Percentiles rank a stretch among this genome's conserved stretches.
Conservation (phyloP, 1,140 invertebrate species). For the Pachypsylla venusta region DNA sequence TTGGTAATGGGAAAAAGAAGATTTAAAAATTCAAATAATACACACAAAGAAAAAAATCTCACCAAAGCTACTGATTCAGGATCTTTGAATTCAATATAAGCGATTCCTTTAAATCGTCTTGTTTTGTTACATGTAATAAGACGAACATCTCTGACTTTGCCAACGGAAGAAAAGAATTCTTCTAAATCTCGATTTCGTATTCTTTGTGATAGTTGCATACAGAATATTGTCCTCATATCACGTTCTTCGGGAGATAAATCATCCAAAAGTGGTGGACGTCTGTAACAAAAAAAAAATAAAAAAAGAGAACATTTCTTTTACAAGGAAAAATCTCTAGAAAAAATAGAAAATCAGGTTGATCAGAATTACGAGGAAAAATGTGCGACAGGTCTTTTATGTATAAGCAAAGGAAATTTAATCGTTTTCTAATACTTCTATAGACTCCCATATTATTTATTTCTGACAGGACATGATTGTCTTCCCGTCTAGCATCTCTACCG, state of each 20-base stretch:
- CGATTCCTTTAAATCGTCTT: conserved; percentile 94
- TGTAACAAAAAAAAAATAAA: no score
- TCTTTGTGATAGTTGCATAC: conserved; percentile 88
- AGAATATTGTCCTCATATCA: conserved; percentile 96
- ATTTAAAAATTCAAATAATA: conserved; percentile 18
- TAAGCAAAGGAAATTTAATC: no score
- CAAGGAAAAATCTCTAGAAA: no score
- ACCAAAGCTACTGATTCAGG: conserved; percentile 91
- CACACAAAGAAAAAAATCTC: conserved; percentile 32
- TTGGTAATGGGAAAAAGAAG: conserved; percentile 8
- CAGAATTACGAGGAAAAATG: no score
- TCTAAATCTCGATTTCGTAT: conserved; percentile 92
- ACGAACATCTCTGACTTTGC: conserved; percentile 92
- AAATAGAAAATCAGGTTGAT: no score
- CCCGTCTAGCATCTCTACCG: no score
- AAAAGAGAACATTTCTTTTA: no score
- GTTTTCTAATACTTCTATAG: no score
- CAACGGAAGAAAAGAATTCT: conserved; percentile 98
- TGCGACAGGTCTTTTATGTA: no score
- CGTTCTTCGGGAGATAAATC: conserved; percentile 94
- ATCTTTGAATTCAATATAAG: conserved; percentile 98
- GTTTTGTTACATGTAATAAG: conserved; percentile 99
- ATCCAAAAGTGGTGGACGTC: conserved; percentile 26
- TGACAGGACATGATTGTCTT: no score
- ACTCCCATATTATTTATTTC: no score